Base-by-base conservation (phyloP, 2,113 vertebrate species). In the Turdus rufiventris region DNA sequence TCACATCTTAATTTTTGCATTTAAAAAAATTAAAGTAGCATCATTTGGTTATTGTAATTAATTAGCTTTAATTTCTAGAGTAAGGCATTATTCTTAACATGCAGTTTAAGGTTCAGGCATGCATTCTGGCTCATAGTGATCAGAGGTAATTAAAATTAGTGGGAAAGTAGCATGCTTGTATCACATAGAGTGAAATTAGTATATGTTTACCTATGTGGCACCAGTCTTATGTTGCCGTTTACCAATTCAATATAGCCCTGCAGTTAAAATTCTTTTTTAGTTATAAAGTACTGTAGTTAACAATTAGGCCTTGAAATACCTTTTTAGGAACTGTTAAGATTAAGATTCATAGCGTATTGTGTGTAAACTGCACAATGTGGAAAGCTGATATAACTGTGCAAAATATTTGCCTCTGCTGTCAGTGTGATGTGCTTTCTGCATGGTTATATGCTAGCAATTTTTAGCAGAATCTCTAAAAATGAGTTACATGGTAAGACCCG, bases 351-450 rank as follows among this genome's bases (percentile, higher is more conserved):
- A 98, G 98, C 97, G 98, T 98, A 97, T 97, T 96, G 98, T 98
- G 97, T 98, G 98, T 98, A 98, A 98, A 98, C 98, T 98, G 98
- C 98, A 98, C 98, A 98, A 98, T 97, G 97, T 98, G 98, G 98
- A 98, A 98, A 98, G 98, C 98, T 98, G 97, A 98, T 98, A 97
- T 98, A 97, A 60, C 97, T 98, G 98, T 99, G 97, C 97, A 98
- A 98, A 98, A 96, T 96, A 97, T 97, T 98, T 98, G 98, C 98
- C 98, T 98, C 98, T 96, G 98, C 98, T 96, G 98, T 98, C 97
- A 98, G 98, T 98, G 98, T 99, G 98, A 97, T 98, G 98, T 98
- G 98, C 98, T 98, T 98, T 98, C 97, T 98, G 98, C 98, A 98
- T 97, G 98, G 98, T 98, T 98, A 97, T 98, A 98, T 98, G 96